Conservation (phyloP, 2,113 vertebrate species). For the Fulmarus glacialis region DNA sequence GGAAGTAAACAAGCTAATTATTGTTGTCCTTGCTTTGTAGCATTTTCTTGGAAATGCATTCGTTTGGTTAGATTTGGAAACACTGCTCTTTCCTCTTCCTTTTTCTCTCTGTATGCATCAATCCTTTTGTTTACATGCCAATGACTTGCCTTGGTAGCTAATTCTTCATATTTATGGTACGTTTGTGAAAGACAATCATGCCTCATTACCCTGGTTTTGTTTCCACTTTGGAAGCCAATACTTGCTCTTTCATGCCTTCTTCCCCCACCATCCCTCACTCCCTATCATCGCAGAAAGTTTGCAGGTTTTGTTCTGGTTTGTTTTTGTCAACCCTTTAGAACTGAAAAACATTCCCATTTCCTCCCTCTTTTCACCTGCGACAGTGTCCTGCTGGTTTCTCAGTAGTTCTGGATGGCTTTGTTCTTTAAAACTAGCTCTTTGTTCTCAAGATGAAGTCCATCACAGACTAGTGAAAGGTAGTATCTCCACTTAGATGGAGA, state of each 20-base stretch:
- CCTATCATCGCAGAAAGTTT: not conserved
- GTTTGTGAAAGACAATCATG: not conserved
- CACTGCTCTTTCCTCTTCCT: not conserved
- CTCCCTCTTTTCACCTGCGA: not conserved
- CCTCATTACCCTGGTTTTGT: not conserved
- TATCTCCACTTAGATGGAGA: not conserved
- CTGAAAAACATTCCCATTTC: not conserved
- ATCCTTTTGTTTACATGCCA: not conserved
- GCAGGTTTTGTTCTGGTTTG: not conserved
- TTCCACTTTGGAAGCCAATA: not conserved
- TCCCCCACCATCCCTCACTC: rapidly evolving
- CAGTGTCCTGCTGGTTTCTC: not conserved
- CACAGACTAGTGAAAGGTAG: not conserved
- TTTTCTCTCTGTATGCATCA: not conserved
- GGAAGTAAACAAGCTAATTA: not conserved
- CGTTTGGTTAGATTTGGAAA: not conserved
- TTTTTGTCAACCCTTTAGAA: not conserved
- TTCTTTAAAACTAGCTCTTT: not conserved
- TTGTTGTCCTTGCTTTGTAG: not conserved
- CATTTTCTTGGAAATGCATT: not conserved
- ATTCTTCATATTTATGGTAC: not conserved
- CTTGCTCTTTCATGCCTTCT: not conserved
- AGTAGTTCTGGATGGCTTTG: not conserved
- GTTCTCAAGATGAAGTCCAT: not conserved
- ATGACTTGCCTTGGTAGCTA: not conserved